Evolutionary conservation across 2,888 invertebrate genomes (phyloP).

Genomic region (Gisinianus flammeolus): DNA sequence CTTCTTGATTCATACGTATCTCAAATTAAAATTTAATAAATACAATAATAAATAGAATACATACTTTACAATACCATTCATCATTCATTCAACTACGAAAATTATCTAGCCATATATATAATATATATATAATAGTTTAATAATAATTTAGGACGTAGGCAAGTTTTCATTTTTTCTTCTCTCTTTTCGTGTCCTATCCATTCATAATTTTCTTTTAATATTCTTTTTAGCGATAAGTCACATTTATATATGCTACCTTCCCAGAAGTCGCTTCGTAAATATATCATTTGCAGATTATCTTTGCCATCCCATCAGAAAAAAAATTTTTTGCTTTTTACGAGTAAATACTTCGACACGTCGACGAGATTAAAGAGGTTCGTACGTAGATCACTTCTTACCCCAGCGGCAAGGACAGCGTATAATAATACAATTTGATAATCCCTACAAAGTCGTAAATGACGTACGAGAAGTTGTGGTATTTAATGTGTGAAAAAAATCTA

Average conservation of each 20-base stretch:
- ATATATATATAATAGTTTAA: not conserved
- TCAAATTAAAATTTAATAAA: constrained; percentile 16
- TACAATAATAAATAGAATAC: constrained; percentile 24
- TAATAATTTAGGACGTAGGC: constrained; percentile 12
- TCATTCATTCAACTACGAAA: constrained; percentile 23
- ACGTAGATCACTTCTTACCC: not conserved
- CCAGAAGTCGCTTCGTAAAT: constrained; percentile 29
- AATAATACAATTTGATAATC: constrained; percentile 6
- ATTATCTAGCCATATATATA: not conserved
- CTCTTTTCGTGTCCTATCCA: not conserved
- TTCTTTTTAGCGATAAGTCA: constrained; percentile 19
- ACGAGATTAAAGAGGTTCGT: constrained; percentile 15
- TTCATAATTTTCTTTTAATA: constrained; percentile 4
- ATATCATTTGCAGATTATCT: constrained; percentile 11
- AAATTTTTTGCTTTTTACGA: not conserved
- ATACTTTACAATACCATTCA: constrained; percentile 7
- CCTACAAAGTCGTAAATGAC: constrained; percentile 21
- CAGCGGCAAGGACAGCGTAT: constrained; percentile 4
- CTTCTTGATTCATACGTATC: constrained; percentile 2
- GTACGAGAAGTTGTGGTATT: constrained; percentile 26
- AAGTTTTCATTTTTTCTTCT: constrained; percentile 11
- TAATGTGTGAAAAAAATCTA: constrained; percentile 26
- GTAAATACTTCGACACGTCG: constrained; percentile 4
- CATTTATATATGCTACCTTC: constrained; percentile 34
- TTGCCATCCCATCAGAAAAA: not conserved